Evolutionary conservation across 2,113 vertebrate genomes (phyloP).

Genomic region (Lontra canadensis): DNA sequence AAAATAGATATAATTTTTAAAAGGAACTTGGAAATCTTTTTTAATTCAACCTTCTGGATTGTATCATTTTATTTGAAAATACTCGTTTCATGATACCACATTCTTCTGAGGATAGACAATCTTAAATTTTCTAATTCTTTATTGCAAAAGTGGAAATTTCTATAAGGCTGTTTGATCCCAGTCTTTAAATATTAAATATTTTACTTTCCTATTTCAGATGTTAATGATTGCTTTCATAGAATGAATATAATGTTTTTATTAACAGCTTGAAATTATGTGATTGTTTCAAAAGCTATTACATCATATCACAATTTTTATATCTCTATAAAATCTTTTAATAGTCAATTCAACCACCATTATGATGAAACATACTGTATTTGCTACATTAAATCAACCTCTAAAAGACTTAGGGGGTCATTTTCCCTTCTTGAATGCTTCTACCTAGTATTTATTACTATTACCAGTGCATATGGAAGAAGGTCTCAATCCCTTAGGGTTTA

Average conservation of each 20-base stretch:
- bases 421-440: not conserved
- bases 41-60: not conserved
- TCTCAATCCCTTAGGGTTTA: not conserved
- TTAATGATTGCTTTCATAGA: conserved; percentile 28
- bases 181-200: conserved; percentile 18
- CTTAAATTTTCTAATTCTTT: not conserved
- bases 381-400: conserved; percentile 43
- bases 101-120: not conserved
- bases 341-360: conserved; percentile 34
- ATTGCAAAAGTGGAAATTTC: not conserved
- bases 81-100: not conserved
- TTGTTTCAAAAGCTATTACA: conserved; percentile 46
- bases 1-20: not conserved
- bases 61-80: not conserved
- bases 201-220: not conserved
- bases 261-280: conserved; percentile 41
- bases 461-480: not conserved
- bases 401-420: not conserved
- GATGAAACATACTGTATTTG: conserved; percentile 22
- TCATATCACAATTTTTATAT: conserved; percentile 48
- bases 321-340: conserved; percentile 57
- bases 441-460: conserved; percentile 8
- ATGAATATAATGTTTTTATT: conserved; percentile 32
- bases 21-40: not conserved
- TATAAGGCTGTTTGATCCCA: not conserved